These are phyloP conservation scores for Lasioglossum pauxillum DNA, from an alignment of 2,888 invertebrate species.

Conservation along the genomic window DNA sequence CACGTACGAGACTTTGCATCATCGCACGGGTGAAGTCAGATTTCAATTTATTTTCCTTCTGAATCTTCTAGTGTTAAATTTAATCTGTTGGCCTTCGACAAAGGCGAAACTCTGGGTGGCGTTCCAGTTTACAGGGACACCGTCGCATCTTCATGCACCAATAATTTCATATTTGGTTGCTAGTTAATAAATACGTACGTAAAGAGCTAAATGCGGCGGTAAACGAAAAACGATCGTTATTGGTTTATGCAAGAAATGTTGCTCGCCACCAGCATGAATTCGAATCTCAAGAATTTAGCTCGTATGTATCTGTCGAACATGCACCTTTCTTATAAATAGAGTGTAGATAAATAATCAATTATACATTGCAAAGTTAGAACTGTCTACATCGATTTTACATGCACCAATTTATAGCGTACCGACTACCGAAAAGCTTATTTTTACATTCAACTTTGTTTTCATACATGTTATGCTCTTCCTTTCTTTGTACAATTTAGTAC, in stretches of 20 bases:
- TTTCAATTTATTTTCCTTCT: constrained; percentile 4
- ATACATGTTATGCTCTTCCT: not conserved
- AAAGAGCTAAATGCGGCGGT: not conserved
- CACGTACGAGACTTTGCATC: not conserved
- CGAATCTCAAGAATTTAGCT: not conserved
- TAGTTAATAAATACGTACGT: not conserved
- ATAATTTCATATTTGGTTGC: not conserved
- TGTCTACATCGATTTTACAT: not conserved
- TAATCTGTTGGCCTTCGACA: constrained; percentile 4
- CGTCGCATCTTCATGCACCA: not conserved
- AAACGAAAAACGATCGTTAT: not conserved
- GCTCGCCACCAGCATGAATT: not conserved
- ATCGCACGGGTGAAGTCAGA: not conserved
- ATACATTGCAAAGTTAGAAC: not conserved
- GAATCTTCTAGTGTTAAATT: constrained; percentile 7
- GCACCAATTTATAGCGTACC: not conserved
- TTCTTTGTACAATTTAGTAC: not conserved
- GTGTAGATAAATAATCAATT: not conserved
- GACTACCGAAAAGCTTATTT: not conserved
- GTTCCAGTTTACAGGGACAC: not conserved
- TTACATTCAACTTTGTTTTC: not conserved
- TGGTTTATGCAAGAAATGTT: not conserved
- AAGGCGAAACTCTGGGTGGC: not conserved
- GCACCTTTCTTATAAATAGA: constrained; percentile 1
- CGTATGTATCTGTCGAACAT: not conserved